A percentile compares a stretch with the other conserved stretches of the same genome.
Conservation (phyloP, 2,113 vertebrate genomes). For the Calypte anna region DNA sequence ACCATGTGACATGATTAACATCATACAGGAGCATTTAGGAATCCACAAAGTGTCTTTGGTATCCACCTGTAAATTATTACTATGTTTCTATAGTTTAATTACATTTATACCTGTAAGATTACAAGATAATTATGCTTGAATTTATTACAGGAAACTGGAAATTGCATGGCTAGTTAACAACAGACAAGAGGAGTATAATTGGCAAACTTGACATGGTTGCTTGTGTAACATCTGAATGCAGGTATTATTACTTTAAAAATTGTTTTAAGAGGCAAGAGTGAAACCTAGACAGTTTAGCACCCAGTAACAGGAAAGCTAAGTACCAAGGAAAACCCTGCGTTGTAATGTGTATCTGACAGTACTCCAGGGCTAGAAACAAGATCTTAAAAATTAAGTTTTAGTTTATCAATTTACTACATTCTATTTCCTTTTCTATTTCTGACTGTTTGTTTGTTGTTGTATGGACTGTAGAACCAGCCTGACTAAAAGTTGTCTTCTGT, state of each 20-base stretch:
- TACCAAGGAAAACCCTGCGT: neutral
- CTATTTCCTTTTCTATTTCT: neutral
- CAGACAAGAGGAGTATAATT: slow-evolving; percentile 24
- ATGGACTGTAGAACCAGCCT: neutral
- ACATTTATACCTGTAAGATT: slow-evolving; percentile 26
- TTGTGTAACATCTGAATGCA: neutral
- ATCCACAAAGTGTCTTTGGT: neutral
- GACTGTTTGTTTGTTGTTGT: neutral
- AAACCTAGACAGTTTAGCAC: slow-evolving; percentile 18
- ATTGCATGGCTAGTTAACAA: slow-evolving; percentile 37
- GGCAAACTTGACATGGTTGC: neutral
- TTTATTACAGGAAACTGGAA: slow-evolving; percentile 39
- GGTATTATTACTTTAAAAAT: neutral
- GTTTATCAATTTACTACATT: neutral
- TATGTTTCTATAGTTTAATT: slow-evolving; percentile 31
- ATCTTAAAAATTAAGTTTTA: slow-evolving; percentile 1
- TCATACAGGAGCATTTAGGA: neutral
- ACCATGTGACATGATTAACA: neutral
- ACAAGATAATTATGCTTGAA: slow-evolving; percentile 16
- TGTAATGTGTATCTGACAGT: neutral
- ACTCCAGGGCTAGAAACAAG: slow-evolving; percentile 6
- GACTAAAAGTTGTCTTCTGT: neutral
- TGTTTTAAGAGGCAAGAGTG: neutral
- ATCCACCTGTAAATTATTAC: neutral
- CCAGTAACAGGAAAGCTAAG: neutral